Percentiles rank a stretch among this genome's conserved stretches.
These are phyloP conservation scores for Callionymus lyra DNA, from an alignment of 2,113 vertebrate genomes.

Conservation along the genomic window DNA sequence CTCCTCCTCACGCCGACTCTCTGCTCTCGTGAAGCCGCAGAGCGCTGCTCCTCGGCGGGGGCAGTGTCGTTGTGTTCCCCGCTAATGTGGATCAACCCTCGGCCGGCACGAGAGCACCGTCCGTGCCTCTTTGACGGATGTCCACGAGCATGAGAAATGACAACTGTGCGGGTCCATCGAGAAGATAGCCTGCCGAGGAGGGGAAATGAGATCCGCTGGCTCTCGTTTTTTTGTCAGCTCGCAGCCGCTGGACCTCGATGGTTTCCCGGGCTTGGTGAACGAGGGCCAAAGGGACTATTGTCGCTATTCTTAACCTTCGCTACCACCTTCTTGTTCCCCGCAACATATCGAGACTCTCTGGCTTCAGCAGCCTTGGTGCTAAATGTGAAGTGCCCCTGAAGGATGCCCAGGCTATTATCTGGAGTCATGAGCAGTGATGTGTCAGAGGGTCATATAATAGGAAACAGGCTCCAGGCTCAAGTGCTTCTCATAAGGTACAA, in stretches of 20 bases:
- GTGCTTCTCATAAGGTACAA: conserved; percentile 6
- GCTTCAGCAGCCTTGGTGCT: conserved; percentile 24
- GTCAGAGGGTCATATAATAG: conserved; percentile 16
- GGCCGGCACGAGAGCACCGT: conserved; percentile 74
- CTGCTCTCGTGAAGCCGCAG: conserved; percentile 44
- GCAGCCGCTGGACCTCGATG: conserved; percentile 43
- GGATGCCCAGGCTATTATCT: conserved; percentile 33
- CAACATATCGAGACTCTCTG: conserved; percentile 11
- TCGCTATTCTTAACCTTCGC: conserved; percentile 8
- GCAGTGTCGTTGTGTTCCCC: conserved; percentile 81
- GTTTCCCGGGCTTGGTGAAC: conserved; percentile 33
- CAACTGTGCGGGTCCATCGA: conserved; percentile 67
- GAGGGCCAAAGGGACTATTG: conserved; percentile 31
- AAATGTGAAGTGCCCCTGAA: conserved; percentile 26
- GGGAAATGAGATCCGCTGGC: conserved; percentile 50
- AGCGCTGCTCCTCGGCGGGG: conserved; percentile 50
- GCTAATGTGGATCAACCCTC: conserved; percentile 85
- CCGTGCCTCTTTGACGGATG: conserved; percentile 81
- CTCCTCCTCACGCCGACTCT: background rate
- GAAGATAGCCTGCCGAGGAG: conserved; percentile 44
- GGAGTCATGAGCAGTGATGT: conserved; percentile 28
- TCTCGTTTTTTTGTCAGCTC: conserved; percentile 67
- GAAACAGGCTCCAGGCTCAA: conserved; percentile 19
- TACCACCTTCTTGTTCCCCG: background rate
- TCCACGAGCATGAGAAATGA: conserved; percentile 79